Base-by-base conservation (phyloP, 2,113 vertebrate species). In the Gavia stellata region DNA sequence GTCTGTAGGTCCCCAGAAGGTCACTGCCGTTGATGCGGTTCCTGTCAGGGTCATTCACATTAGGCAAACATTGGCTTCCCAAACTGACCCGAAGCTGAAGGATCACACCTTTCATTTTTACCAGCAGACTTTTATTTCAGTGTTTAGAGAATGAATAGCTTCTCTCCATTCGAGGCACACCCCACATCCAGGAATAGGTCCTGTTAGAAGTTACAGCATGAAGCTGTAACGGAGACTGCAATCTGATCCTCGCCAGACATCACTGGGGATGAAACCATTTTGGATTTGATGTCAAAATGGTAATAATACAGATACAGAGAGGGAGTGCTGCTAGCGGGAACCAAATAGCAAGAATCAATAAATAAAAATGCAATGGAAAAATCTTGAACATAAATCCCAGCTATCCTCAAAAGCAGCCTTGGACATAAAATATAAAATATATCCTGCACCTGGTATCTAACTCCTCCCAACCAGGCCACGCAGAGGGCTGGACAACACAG, bases 111-210 rank as follows among this genome's bases (percentile, higher is more conserved):
- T 33, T 28, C 17, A 24, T n/a, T 82, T 56, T 45, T 62, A 47
- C 24, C 67, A 84, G 40, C 33, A 75, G 70, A 36, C 0, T 23
- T n/a, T 62, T 50, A 16, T 75, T 72, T 49, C 50, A 20, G 29
- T 20, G n/a, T 78, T 82, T 21, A 21, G 49, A 65, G 49, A 26
- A 80, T 5, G 2, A 82, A 75, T 6, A 50, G 13, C 65, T 73
- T 56, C 31, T 84, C 19, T 45, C n/a, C 10, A 21, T 44, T 55
- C 1, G 0, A 67, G 28, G 40, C 24, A 34, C 38, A n/a, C 2
- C 6, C 21, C 0, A 3, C 12, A 2, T 0, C n/a, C 0, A 7
- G 88, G 36, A 75, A 52, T 8, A 49, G 49, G 42, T 50, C 17
- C 21, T 59, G 11, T 53, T 34, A 52, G n/a, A 53, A 53, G 34